Conservation (phyloP, 1,140 invertebrate genomes). For the Archivesica marissinica region DNA sequence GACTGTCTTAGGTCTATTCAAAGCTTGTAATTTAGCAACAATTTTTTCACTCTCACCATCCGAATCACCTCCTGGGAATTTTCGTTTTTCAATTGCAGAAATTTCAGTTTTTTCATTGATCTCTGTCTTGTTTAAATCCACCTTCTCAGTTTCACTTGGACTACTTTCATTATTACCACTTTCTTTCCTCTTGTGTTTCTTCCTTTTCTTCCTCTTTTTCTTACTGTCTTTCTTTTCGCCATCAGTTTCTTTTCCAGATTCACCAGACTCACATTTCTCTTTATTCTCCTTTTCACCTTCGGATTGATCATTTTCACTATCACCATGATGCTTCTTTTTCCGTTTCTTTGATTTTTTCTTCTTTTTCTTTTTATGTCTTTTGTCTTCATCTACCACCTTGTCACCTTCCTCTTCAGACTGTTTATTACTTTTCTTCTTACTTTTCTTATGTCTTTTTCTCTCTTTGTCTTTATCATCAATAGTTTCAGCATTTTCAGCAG, state of each 20-base stretch:
- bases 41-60: constrained; percentile 56
- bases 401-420: constrained; percentile 62
- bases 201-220: constrained; percentile 61
- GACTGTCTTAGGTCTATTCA: constrained; percentile 54
- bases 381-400: constrained; percentile 55
- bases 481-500: constrained; percentile 30
- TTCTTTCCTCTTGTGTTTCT: constrained; percentile 52
- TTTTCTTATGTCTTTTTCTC: constrained; percentile 69
- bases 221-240: constrained; percentile 59
- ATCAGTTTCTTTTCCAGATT: constrained; percentile 46
- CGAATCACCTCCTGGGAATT: constrained; percentile 56
- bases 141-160: constrained; percentile 57
- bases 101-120: background rate
- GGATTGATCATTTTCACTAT: constrained; percentile 64
- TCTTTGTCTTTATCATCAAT: constrained; percentile 58
- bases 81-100: constrained; percentile 15
- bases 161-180: constrained; percentile 49
- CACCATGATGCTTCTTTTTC: constrained; percentile 62
- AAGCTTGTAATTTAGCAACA: constrained; percentile 51
- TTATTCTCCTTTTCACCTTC: constrained; percentile 62
- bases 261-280: constrained; percentile 64
- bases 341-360: constrained; percentile 61
- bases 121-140: constrained; percentile 42
- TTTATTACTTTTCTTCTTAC: constrained; percentile 60
- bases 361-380: constrained; percentile 59